These are phyloP conservation scores for Pollicipes pollicipes DNA, from an alignment of 1,140 invertebrate species.

Conservation along the genomic window DNA sequence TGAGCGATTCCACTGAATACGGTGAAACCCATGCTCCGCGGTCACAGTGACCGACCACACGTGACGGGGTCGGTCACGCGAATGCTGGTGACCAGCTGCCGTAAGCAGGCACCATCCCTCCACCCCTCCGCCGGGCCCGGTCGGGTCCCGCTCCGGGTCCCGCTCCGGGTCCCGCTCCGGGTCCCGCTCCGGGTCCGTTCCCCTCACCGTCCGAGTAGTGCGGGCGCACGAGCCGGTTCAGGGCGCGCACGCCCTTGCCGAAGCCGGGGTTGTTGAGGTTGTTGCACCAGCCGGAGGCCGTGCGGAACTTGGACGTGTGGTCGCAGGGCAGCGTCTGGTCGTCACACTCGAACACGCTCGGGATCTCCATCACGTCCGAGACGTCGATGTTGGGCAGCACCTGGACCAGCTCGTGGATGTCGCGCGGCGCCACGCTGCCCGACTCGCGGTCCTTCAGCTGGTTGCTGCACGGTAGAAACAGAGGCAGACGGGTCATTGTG, in stretches of 20 bases:
- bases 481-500: too few species aligned
- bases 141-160: too few species aligned
- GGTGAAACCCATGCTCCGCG: too few species aligned
- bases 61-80: too few species aligned
- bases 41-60: too few species aligned
- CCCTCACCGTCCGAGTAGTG: slow-evolving; percentile 35
- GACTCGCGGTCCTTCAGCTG: slow-evolving; percentile 28
- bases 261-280: slow-evolving; percentile 34
- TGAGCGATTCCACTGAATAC: too few species aligned
- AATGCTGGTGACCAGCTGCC: too few species aligned
- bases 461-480: not conserved
- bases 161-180: not conserved
- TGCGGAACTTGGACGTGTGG: slow-evolving; percentile 36
- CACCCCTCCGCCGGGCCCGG: too few species aligned
- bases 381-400: slow-evolving; percentile 31
- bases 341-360: slow-evolving; percentile 30
- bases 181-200: not conserved
- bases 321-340: slow-evolving; percentile 37
- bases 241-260: slow-evolving; percentile 32
- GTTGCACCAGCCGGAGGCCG: slow-evolving; percentile 40
- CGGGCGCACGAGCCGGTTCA: slow-evolving; percentile 32
- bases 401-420: slow-evolving; percentile 28
- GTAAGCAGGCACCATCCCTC: too few species aligned
- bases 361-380: slow-evolving; percentile 28
- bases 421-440: slow-evolving; percentile 21